Conservation (phyloP, 2,888 invertebrate species). For the Papilio gigon region DNA sequence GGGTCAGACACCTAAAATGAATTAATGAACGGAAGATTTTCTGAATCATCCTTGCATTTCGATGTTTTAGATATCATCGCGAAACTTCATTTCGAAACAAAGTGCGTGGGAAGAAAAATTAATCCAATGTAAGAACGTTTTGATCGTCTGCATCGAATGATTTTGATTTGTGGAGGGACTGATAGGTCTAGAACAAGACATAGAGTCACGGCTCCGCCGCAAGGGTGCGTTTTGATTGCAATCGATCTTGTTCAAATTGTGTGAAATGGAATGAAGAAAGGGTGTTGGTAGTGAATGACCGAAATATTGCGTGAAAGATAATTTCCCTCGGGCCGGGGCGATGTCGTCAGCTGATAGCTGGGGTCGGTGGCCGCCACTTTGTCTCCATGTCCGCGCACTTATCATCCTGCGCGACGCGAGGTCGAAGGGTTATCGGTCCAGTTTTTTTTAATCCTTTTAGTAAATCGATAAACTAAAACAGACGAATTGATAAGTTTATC, state of each 20-base stretch:
- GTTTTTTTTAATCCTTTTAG: constrained; percentile 52
- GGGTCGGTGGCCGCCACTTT: constrained; percentile 77
- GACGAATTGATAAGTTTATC: neutral
- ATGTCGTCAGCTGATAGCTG: constrained; percentile 80
- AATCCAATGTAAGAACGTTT: neutral
- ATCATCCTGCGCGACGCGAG: constrained; percentile 61
- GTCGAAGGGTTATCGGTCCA: constrained; percentile 73
- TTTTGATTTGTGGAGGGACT: neutral
- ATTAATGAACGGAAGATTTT: constrained; percentile 60
- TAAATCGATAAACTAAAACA: constrained; percentile 51
- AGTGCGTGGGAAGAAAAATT: neutral
- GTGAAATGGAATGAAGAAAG: constrained; percentile 43
- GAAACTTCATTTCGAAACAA: constrained; percentile 6
- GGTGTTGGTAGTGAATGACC: constrained; percentile 64
- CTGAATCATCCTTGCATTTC: constrained; percentile 64
- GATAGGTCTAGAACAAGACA: neutral
- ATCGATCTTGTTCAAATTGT: neutral
- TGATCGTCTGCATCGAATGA: neutral
- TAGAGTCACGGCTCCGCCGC: neutral
- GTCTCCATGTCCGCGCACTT: constrained; percentile 72
- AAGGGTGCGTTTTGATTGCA: neutral
- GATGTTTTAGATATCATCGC: constrained; percentile 50
- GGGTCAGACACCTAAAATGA: constrained; percentile 63
- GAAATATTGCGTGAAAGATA: constrained; percentile 75
- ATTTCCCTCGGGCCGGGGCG: constrained; percentile 69